These are phyloP conservation scores for Meriones unguiculatus DNA, from an alignment of 2,113 vertebrate genomes.

Conservation along the genomic window DNA sequence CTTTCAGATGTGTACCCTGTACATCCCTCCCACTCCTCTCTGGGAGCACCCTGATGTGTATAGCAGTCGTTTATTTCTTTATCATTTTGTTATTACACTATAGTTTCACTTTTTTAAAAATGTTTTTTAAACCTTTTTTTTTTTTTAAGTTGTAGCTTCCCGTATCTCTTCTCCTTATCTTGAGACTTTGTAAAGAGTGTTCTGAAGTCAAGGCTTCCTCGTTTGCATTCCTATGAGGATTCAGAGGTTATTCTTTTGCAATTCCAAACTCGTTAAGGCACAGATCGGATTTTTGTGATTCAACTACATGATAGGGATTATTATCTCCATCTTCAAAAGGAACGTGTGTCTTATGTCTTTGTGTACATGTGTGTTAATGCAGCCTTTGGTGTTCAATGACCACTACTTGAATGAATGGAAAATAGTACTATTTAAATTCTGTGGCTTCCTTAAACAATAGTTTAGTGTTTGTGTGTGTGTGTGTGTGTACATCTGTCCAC, in stretches of 20 bases:
- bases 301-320: not conserved
- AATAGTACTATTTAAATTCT: not conserved
- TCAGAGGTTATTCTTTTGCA: not conserved
- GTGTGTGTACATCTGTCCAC: not conserved
- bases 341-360: not conserved
- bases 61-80: no score
- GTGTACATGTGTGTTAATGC: not conserved
- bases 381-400: not conserved
- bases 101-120: no score
- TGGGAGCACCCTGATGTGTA: not conserved
- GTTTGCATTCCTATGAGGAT: accelerated
- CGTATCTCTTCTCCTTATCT: no score
- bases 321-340: not conserved
- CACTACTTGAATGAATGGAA: not conserved
- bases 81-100: not conserved
- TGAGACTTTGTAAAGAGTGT: not conserved
- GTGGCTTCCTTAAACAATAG: not conserved
- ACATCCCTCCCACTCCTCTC: accelerated
- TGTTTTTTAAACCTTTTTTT: not conserved
- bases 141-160: not conserved
- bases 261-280: not conserved
- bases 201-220: not conserved
- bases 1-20: accelerated
- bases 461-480: not conserved
- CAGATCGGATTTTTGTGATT: not conserved